phyloP scores from a whole-genome alignment of 2,113 vertebrate genomes.

The Hassar affinis region DNA sequence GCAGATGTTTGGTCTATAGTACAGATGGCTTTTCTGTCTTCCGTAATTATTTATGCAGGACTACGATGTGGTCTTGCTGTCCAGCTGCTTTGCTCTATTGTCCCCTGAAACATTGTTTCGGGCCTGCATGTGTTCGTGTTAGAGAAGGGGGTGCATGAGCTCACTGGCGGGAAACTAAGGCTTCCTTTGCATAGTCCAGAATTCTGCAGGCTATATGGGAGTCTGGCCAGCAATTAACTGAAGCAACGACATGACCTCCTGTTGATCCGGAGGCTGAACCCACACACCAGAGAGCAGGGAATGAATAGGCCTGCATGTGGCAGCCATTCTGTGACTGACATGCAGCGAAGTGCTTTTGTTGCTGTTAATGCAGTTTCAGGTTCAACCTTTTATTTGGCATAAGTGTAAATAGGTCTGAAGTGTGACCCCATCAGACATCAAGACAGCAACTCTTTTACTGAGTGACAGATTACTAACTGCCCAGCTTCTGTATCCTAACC shows the following conservation, averaged over 20 bases:
- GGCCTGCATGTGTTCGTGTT: constrained; percentile 7
- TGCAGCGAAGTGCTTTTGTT: constrained; percentile 47
- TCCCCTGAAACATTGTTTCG: constrained; percentile 31
- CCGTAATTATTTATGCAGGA: constrained; percentile 46
- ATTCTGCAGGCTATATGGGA: constrained; percentile 21
- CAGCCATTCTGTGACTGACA: constrained; percentile 34
- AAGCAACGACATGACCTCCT: constrained; percentile 55
- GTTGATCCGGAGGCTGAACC: constrained; percentile 42
- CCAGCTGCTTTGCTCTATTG: constrained; percentile 57
- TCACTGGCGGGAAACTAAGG: constrained; percentile 6
- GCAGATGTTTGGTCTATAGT: constrained; percentile 53
- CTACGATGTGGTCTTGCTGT: constrained; percentile 43
- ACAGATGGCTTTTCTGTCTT: constrained; percentile 58
- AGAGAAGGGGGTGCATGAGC: constrained; percentile 14
- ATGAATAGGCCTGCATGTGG: constrained; percentile 16
- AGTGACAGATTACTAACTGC: neutral
- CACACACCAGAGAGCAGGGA: neutral
- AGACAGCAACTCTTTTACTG: neutral
- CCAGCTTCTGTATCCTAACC: neutral
- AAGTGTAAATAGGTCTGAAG: constrained; percentile 31
- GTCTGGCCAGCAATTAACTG: constrained; percentile 49
- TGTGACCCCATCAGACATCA: constrained; percentile 30
- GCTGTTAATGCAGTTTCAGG: constrained; percentile 6
- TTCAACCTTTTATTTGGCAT: constrained; percentile 32
- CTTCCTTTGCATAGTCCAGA: constrained; percentile 25